Evolutionary conservation across 1,140 invertebrate species (phyloP).

Genomic region (Penaeus vannamei): DNA sequence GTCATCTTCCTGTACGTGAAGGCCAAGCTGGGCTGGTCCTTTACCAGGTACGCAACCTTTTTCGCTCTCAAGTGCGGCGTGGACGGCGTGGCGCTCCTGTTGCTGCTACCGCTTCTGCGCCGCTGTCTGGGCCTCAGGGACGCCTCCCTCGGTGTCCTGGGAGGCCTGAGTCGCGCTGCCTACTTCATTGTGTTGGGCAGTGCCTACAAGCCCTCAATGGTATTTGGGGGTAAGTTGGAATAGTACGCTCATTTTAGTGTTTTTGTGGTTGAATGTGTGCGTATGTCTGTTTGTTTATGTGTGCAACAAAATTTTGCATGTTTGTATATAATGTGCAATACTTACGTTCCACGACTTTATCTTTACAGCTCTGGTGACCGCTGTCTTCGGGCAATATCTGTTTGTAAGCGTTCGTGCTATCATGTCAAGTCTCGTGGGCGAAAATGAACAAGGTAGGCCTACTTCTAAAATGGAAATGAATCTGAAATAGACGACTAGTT

Average conservation of each 20-base stretch:
- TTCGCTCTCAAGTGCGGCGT: slow-evolving; percentile 4
- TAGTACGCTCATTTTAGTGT: too few relatives aligned
- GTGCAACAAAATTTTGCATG: too few relatives aligned
- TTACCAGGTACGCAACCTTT: not conserved
- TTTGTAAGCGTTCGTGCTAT: not conserved
- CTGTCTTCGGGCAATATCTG: slow-evolving; percentile 4
- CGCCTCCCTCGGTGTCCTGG: not conserved
- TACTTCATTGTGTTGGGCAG: not conserved
- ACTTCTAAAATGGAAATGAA: too few relatives aligned
- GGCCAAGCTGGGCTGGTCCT: not conserved
- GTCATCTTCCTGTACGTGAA: slow-evolving; percentile 7
- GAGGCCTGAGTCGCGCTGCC: not conserved
- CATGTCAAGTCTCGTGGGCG: not conserved
- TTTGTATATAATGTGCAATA: not conserved
- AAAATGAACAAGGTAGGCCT: slow-evolving; percentile 2
- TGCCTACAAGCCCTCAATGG: not conserved
- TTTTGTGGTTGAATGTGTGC: too few relatives aligned
- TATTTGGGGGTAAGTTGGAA: not conserved
- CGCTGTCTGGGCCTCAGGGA: not conserved
- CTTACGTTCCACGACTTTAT: not conserved
- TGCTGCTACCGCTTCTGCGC: not conserved
- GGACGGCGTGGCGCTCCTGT: not conserved
- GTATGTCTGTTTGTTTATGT: too few relatives aligned
- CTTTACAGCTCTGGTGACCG: not conserved
- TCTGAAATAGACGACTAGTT: too few relatives aligned